These are phyloP conservation scores for Cryptotermes secundus DNA, from an alignment of 1,140 invertebrate genomes.

Conservation along the genomic window DNA sequence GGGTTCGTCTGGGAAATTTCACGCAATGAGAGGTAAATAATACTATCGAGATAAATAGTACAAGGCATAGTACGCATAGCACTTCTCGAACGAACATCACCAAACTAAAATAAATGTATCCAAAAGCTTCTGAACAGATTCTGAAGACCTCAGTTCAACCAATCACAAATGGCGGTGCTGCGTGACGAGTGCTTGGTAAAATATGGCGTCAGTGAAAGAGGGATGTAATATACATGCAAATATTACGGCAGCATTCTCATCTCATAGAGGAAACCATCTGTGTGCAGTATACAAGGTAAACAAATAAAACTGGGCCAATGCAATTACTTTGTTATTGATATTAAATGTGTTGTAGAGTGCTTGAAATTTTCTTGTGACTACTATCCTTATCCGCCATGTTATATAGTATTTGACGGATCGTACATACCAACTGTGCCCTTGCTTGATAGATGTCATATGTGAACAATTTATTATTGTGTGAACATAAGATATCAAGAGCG, in stretches of 20 bases:
- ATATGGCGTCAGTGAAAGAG: conserved; percentile 29
- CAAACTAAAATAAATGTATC: not conserved
- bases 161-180: conserved; percentile 28
- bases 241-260: conserved; percentile 22
- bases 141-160: not conserved
- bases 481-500: not conserved
- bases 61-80: not conserved
- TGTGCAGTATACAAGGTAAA: conserved; percentile 27
- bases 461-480: not conserved
- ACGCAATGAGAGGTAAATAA: not conserved
- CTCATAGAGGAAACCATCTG: conserved; percentile 22
- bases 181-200: conserved; percentile 23
- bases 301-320: not conserved
- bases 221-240: conserved; percentile 19
- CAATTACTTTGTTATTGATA: not conserved
- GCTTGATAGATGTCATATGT: conserved; percentile 16
- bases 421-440: not conserved
- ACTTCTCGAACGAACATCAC: not conserved
- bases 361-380: conserved; percentile 1
- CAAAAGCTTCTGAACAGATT: not conserved
- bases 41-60: not conserved
- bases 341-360: not conserved
- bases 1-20: no score
- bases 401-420: conserved; percentile 23
- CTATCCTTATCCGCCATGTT: conserved; percentile 22